Evolutionary conservation across 1,140 invertebrate species (phyloP).

Genomic region (Cyrtorhinus lividipennis): DNA sequence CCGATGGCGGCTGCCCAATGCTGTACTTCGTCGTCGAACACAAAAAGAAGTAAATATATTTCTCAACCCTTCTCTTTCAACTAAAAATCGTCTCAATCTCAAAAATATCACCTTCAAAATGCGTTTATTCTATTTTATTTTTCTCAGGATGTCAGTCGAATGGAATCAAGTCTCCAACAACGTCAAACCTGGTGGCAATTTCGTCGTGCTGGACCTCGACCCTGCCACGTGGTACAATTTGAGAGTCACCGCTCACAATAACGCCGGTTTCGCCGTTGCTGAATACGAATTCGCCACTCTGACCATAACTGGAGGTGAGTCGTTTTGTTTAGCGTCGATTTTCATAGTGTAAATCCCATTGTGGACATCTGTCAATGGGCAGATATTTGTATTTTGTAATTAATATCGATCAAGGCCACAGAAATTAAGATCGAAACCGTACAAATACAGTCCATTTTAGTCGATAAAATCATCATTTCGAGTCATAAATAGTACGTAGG

Average conservation of each 20-base stretch:
- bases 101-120: constrained; percentile 30
- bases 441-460: not conserved
- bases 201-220: constrained; percentile 77
- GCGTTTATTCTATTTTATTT: constrained; percentile 7
- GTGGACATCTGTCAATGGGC: not conserved
- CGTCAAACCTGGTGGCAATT: constrained; percentile 78
- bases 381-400: not conserved
- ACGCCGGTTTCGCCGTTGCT: constrained; percentile 84
- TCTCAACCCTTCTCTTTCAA: not conserved
- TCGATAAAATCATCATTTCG: no score
- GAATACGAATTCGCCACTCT: constrained; percentile 91
- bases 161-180: constrained; percentile 89
- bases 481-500: no score
- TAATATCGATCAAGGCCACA: not conserved
- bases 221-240: constrained; percentile 86
- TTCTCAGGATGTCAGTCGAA: constrained; percentile 27
- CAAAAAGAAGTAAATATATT: constrained; percentile 63
- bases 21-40: constrained; percentile 90
- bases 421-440: not conserved
- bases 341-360: not conserved
- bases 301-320: constrained; percentile 74
- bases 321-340: not conserved
- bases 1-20: constrained; percentile 89
- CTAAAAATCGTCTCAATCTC: no score
- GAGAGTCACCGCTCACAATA: constrained; percentile 86